A percentile compares a stretch with the other conserved stretches of the same genome.
phyloP scores from a whole-genome alignment of 2,888 invertebrate species.

The Macaria liturata region DNA sequence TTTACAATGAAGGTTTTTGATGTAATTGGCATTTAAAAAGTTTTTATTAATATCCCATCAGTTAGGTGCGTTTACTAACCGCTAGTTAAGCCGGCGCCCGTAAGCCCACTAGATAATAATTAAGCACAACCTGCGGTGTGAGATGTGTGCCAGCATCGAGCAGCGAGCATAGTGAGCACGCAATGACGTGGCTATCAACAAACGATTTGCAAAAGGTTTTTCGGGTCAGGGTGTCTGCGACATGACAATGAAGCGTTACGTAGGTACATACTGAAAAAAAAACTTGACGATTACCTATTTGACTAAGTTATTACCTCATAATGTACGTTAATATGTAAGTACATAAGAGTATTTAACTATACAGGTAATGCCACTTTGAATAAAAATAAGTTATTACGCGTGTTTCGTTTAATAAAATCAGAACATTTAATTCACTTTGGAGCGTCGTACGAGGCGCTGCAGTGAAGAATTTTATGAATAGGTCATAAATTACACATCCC shows the following conservation, averaged over 20 bases:
- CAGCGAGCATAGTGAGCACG: slow-evolving; percentile 26
- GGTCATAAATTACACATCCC: slow-evolving; percentile 31
- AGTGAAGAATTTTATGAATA: slow-evolving; percentile 35
- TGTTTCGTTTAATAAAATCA: slow-evolving; percentile 1
- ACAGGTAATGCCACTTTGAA: no score
- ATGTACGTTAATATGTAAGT: neutral
- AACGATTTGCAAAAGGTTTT: slow-evolving; percentile 37
- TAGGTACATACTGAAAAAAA: slow-evolving; percentile 11
- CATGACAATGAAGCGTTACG: slow-evolving; percentile 33
- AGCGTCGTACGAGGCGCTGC: slow-evolving; percentile 8
- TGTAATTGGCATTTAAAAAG: slow-evolving; percentile 10
- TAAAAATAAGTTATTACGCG: no score
- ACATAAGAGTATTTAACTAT: no score
- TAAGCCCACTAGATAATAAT: slow-evolving; percentile 10
- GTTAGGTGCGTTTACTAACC: slow-evolving; percentile 6
- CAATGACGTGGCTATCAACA: slow-evolving; percentile 27
- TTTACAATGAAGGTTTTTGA: slow-evolving; percentile 8
- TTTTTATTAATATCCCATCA: slow-evolving; percentile 13
- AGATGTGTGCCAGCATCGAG: slow-evolving; percentile 28
- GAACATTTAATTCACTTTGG: slow-evolving; percentile 12
- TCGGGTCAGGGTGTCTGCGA: slow-evolving; percentile 35
- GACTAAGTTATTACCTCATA: neutral
- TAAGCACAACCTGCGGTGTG: neutral
- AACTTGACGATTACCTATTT: slow-evolving; percentile 4
- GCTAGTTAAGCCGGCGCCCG: neutral